phyloP scores from a whole-genome alignment of 2,113 vertebrate genomes.

The Rhagologus leucostigma region DNA sequence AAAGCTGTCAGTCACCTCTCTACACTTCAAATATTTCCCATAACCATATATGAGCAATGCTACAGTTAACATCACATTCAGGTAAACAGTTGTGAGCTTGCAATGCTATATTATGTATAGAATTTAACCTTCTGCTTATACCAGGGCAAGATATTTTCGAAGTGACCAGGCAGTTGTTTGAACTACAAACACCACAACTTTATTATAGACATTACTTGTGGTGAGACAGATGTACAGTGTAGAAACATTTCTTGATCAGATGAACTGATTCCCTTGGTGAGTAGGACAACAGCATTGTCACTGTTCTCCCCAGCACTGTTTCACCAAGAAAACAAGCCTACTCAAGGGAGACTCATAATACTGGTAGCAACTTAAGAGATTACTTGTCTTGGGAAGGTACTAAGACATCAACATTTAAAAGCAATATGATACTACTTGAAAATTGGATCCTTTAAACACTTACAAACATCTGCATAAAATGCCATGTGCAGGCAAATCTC shows the following conservation, averaged over 20 bases:
- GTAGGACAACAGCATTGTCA: background rate
- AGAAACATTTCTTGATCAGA: background rate
- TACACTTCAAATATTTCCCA: background rate
- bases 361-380: background rate
- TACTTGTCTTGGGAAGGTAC: background rate
- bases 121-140: background rate
- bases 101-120: accelerated
- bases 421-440: background rate
- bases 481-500: background rate
- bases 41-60: background rate
- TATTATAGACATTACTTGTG: background rate
- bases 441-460: background rate
- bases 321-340: background rate
- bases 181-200: background rate
- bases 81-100: background rate
- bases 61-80: background rate
- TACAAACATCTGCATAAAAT: background rate
- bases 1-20: background rate
- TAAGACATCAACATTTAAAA: background rate
- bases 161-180: background rate
- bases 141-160: background rate
- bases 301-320: background rate
- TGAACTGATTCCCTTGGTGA: background rate
- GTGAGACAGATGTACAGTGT: background rate
- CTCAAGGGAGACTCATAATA: background rate